Evolutionary conservation across 2,888 invertebrate genomes (phyloP).

Genomic region (Cryptophagus acutangulus): DNA sequence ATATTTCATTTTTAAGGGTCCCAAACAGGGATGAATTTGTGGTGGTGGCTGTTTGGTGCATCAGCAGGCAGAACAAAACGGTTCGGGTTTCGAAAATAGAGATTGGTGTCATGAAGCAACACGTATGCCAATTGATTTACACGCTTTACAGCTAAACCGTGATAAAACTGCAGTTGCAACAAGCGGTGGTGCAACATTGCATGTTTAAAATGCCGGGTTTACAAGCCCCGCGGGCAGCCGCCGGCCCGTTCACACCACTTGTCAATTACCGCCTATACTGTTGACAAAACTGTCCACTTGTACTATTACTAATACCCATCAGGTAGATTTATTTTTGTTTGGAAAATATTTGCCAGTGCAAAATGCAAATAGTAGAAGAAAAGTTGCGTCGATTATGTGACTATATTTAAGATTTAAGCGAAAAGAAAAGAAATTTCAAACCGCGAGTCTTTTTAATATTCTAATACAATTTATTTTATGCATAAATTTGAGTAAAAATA

Average conservation of each 20-base stretch:
- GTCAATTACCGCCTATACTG: constrained; percentile 20
- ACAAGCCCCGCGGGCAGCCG: constrained; percentile 23
- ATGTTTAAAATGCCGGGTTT: constrained; percentile 22
- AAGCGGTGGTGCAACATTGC: constrained; percentile 25
- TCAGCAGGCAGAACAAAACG: too few relatives aligned
- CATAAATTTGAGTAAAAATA: constrained; percentile 26
- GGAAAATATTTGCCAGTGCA: too few relatives aligned
- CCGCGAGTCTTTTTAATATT: constrained; percentile 27
- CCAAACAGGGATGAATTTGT: constrained; percentile 1
- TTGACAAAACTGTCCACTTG: constrained; percentile 18
- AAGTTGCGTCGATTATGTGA: too few relatives aligned
- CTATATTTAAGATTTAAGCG: constrained; percentile 18
- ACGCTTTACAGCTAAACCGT: constrained; percentile 27
- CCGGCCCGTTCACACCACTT: constrained; percentile 18
- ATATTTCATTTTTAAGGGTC: constrained; percentile 1
- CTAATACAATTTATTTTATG: constrained; percentile 30
- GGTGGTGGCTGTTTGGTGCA: constrained; percentile 1
- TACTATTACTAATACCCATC: too few relatives aligned
- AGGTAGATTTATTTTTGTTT: too few relatives aligned
- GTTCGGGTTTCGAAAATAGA: not conserved
- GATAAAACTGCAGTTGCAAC: constrained; percentile 30
- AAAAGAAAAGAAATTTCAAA: constrained; percentile 16
- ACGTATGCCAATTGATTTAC: constrained; percentile 24
- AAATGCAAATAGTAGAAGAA: too few relatives aligned
- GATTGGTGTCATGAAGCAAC: constrained; percentile 9